These are phyloP conservation scores for Zygothrica quintamaculata DNA, from an alignment of 2,888 invertebrate genomes.

Conservation along the genomic window DNA sequence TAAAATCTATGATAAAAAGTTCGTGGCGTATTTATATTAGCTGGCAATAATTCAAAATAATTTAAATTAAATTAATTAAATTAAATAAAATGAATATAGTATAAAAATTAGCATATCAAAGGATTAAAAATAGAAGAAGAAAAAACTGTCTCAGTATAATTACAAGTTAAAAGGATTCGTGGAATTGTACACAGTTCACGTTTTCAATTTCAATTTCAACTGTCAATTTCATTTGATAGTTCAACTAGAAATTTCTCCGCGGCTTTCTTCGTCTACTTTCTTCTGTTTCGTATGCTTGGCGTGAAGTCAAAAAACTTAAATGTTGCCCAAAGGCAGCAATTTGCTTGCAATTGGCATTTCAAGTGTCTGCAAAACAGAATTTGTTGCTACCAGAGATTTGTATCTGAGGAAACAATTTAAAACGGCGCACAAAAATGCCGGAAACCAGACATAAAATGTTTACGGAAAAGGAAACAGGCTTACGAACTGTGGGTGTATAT, in stretches of 20 bases:
- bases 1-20: too few species aligned
- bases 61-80: too few species aligned
- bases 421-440: slow-evolving; percentile 78
- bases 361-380: slow-evolving; percentile 60
- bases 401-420: slow-evolving; percentile 78
- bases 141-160: not conserved
- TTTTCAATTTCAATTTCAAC: slow-evolving; percentile 52
- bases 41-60: too few species aligned
- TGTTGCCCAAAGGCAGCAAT: slow-evolving; percentile 63
- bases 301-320: slow-evolving; percentile 51
- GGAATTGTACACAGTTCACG: slow-evolving; percentile 14
- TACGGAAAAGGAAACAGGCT: slow-evolving; percentile 77
- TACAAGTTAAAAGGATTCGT: not conserved
- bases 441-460: slow-evolving; percentile 80
- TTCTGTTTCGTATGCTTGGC: slow-evolving; percentile 25
- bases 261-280: not conserved
- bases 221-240: slow-evolving; percentile 21
- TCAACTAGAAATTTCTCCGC: slow-evolving; percentile 17
- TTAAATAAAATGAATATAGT: too few species aligned
- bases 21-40: too few species aligned
- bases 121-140: too few species aligned
- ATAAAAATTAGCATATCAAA: too few species aligned
- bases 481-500: slow-evolving; percentile 26
- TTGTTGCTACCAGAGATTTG: slow-evolving; percentile 62
- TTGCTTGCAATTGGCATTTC: slow-evolving; percentile 73